Conservation (phyloP, 30 jellyfish, hydroid and myxozoan species). For the Mastigias papua region DNA sequence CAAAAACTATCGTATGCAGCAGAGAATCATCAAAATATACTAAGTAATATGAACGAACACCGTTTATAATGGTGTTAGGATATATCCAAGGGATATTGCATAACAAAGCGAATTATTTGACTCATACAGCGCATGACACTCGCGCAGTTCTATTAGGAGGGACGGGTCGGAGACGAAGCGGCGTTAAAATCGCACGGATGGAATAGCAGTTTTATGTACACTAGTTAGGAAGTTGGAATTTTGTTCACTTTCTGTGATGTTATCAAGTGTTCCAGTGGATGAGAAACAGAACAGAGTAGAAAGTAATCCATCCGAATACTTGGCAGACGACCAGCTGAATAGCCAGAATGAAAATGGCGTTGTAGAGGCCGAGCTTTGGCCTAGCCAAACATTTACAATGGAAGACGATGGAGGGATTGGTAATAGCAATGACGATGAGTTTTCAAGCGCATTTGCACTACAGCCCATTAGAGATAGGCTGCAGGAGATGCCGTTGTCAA, state of each 20-base stretch:
- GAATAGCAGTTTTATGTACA: not conserved
- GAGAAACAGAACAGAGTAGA: not conserved
- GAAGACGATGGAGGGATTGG: not conserved
- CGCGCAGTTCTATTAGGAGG: not conserved
- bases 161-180: not conserved
- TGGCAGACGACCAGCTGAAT: not conserved
- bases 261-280: not conserved
- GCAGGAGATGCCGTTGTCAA: not conserved
- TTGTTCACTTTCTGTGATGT: not conserved
- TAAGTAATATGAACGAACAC: not conserved
- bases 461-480: conserved; percentile 12
- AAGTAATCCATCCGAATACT: not conserved
- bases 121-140: not conserved
- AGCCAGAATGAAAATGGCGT: not conserved
- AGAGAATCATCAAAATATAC: no score
- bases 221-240: not conserved
- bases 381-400: conserved; percentile 1
- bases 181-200: not conserved
- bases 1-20: not conserved
- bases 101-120: not conserved
- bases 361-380: not conserved
- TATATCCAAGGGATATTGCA: not conserved
- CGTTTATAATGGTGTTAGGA: not conserved
- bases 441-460: not conserved
- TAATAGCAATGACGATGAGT: not conserved